Evolutionary conservation across 2,888 invertebrate genomes (phyloP).

Genomic region (Pachliopta kotzebuea): DNA sequence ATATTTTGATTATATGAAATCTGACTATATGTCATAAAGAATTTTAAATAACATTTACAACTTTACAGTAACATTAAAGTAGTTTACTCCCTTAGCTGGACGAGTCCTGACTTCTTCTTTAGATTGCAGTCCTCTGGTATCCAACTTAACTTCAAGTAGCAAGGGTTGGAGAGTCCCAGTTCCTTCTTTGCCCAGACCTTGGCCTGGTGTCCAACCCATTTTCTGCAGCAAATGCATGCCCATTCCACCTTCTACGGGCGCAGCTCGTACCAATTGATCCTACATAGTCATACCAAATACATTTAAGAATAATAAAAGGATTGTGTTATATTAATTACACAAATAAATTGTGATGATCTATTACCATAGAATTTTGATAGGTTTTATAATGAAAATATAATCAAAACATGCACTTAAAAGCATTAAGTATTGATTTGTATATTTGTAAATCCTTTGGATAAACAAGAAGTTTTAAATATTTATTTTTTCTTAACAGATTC

Average conservation of each 20-base stretch:
- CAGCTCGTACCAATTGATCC: conserved; percentile 95
- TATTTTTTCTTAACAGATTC: background rate
- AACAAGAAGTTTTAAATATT: background rate
- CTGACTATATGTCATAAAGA: no score
- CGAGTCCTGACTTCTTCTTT: conserved; percentile 83
- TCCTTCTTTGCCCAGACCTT: conserved; percentile 97
- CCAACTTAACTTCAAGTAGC: conserved; percentile 96
- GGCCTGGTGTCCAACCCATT: conserved; percentile 99
- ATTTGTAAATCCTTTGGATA: background rate
- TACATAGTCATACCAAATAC: conserved; percentile 57
- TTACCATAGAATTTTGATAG: background rate
- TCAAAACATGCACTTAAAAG: background rate
- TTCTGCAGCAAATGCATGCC: conserved; percentile 98
- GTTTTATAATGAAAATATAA: background rate
- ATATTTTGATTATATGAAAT: no score
- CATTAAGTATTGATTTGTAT: background rate
- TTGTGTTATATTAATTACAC: background rate
- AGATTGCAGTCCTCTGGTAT: conserved; percentile 93
- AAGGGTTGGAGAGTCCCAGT: conserved; percentile 95
- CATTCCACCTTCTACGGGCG: conserved; percentile 96
- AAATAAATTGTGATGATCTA: background rate
- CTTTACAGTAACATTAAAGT: conserved; percentile 2
- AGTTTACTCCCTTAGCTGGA: conserved; percentile 57
- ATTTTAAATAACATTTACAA: background rate
- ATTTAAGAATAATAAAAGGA: conserved; percentile 8